Conservation (phyloP, 2,888 invertebrate genomes). For the Apotomis capreana region DNA sequence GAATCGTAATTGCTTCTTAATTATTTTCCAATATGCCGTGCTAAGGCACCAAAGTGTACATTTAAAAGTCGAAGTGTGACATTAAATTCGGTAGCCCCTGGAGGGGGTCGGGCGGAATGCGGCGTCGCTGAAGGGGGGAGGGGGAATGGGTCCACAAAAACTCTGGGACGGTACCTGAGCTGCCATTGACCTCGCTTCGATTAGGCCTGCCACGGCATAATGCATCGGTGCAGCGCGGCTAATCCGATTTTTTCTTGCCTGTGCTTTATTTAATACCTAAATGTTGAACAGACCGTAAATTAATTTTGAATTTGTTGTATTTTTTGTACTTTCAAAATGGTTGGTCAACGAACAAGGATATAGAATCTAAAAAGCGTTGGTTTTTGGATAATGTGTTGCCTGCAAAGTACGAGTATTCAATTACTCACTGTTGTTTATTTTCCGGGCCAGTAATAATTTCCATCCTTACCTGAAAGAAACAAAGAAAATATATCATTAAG, state of each 20-base stretch:
- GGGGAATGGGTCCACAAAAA: conserved; percentile 63
- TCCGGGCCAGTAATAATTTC: conserved; percentile 26
- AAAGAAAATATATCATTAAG: conserved; percentile 42
- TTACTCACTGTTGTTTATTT: conserved; percentile 27
- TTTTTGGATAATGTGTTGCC: neutral
- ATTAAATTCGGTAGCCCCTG: conserved; percentile 70
- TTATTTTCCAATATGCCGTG: conserved; percentile 29
- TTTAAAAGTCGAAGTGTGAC: conserved; percentile 49
- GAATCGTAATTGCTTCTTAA: conserved; percentile 26
- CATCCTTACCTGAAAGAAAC: conserved; percentile 46
- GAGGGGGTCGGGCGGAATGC: conserved; percentile 50
- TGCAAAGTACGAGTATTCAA: neutral
- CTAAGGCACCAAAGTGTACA: conserved; percentile 32
- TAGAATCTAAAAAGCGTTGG: neutral
- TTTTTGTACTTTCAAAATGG: conserved; percentile 23
- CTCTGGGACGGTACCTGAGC: conserved; percentile 73
- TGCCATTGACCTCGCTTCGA: conserved; percentile 77
- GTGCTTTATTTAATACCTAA: conserved; percentile 41
- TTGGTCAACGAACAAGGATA: neutral
- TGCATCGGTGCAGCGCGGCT: conserved; percentile 63
- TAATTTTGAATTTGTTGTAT: conserved; percentile 47
- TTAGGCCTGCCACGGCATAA: conserved; percentile 65
- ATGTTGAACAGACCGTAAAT: conserved; percentile 50
- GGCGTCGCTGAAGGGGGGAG: conserved; percentile 46
- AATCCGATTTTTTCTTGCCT: conserved; percentile 53